Conservation (phyloP, 2,888 invertebrate genomes). For the Labia minor region DNA sequence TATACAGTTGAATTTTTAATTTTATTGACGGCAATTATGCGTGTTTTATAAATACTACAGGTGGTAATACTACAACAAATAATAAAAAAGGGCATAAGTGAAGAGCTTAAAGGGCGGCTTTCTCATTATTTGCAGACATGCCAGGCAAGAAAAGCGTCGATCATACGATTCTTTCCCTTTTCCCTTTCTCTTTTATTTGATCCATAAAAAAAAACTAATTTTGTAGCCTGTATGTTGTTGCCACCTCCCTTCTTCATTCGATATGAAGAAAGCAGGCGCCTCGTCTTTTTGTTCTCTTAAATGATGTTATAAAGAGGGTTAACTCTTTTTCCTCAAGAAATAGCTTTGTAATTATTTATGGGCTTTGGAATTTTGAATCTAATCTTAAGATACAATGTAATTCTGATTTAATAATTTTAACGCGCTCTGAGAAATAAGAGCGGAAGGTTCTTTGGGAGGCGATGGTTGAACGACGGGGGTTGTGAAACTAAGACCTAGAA, state of each 20-base stretch:
- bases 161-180: not conserved
- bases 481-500: constrained; percentile 40
- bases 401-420: constrained; percentile 13
- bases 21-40: constrained; percentile 22
- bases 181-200: not conserved
- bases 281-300: constrained; percentile 1
- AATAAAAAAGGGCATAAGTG: constrained; percentile 4
- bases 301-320: constrained; percentile 13
- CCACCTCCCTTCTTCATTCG: not conserved
- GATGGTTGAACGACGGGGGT: constrained; percentile 3
- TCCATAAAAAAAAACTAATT: constrained; percentile 9
- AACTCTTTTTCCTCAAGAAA: constrained; percentile 5
- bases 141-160: no score
- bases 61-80: constrained; percentile 14
- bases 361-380: constrained; percentile 13
- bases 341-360: constrained; percentile 13
- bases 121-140: no score
- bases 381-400: constrained; percentile 13
- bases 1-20: constrained; percentile 22
- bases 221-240: not conserved
- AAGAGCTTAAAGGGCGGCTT: not conserved
- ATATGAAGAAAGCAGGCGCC: not conserved
- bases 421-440: constrained; percentile 5
- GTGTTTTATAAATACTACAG: constrained; percentile 14
- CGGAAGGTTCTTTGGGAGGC: not conserved